Conservation (phyloP, 1,140 invertebrate genomes). For the Aphelenchoides besseyi region DNA sequence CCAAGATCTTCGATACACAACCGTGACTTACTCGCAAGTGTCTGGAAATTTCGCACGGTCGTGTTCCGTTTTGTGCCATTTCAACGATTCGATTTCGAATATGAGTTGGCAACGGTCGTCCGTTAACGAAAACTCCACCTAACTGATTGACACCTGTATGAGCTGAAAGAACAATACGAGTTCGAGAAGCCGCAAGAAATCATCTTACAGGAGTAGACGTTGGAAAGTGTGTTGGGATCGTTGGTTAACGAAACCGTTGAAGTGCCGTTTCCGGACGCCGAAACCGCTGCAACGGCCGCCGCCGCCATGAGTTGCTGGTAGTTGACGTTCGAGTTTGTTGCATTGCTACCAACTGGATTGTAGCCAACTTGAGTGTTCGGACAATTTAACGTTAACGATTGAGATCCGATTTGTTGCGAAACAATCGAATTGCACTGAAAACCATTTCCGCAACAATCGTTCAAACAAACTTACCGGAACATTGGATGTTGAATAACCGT, state of each 20-base stretch:
- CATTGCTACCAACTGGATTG: not conserved
- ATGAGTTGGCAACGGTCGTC: conserved; percentile 84
- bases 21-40: conserved; percentile 91
- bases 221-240: conserved; percentile 1
- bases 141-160: conserved; percentile 82
- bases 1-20: conserved; percentile 89
- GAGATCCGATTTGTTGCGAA: not conserved
- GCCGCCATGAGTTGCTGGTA: conserved; percentile 21
- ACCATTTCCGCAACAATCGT: too few relatives aligned
- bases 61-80: conserved; percentile 78
- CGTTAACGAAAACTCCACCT: conserved; percentile 92
- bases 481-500: not conserved
- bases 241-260: not conserved
- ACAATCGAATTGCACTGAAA: not conserved
- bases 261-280: conserved; percentile 1
- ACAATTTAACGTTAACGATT: not conserved
- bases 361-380: not conserved
- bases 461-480: not conserved
- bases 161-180: conserved; percentile 36
- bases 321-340: not conserved
- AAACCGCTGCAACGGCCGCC: conserved; percentile 25
- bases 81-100: conserved; percentile 89
- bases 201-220: conserved; percentile 25
- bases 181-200: not conserved
- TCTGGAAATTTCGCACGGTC: conserved; percentile 90